A percentile compares a stretch with the other conserved stretches of the same genome.
Evolutionary conservation across 2,888 invertebrate species (phyloP).

Genomic region (Acleris literana): DNA sequence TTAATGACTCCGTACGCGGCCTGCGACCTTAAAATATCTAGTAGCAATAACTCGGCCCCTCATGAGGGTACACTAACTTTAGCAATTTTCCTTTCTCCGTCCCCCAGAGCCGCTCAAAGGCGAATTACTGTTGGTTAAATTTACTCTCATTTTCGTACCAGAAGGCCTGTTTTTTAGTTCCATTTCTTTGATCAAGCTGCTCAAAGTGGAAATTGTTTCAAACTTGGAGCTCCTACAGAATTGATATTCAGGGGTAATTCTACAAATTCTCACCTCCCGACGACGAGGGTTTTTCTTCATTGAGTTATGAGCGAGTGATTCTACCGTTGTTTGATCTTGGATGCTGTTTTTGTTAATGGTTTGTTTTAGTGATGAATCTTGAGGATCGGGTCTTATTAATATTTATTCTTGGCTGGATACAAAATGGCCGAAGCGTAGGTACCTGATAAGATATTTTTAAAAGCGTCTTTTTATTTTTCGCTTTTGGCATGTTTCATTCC

Average conservation of each 20-base stretch:
- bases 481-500: too few species aligned
- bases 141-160: constrained; percentile 72
- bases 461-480: too few species aligned
- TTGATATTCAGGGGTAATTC: constrained; percentile 77
- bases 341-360: constrained; percentile 31
- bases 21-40: constrained; percentile 58
- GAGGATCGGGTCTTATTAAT: constrained; percentile 17
- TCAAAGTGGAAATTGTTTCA: constrained; percentile 78
- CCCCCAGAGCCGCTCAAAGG: constrained; percentile 76
- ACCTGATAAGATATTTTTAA: too few species aligned
- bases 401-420: constrained; percentile 8
- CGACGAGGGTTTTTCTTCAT: constrained; percentile 40
- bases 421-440: not conserved
- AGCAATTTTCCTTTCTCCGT: constrained; percentile 76
- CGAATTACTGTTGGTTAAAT: constrained; percentile 81
- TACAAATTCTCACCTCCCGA: constrained; percentile 70
- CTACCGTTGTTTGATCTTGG: constrained; percentile 38
- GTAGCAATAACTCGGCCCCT: constrained; percentile 65
- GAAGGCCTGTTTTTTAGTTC: constrained; percentile 78
- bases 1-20: constrained; percentile 35
- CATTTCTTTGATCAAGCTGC: constrained; percentile 79
- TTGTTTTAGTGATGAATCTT: constrained; percentile 11
- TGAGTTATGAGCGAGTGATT: constrained; percentile 37
- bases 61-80: constrained; percentile 80
- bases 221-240: constrained; percentile 66